phyloP scores from a whole-genome alignment of 2,113 vertebrate genomes.

The Alouatta palliata region DNA sequence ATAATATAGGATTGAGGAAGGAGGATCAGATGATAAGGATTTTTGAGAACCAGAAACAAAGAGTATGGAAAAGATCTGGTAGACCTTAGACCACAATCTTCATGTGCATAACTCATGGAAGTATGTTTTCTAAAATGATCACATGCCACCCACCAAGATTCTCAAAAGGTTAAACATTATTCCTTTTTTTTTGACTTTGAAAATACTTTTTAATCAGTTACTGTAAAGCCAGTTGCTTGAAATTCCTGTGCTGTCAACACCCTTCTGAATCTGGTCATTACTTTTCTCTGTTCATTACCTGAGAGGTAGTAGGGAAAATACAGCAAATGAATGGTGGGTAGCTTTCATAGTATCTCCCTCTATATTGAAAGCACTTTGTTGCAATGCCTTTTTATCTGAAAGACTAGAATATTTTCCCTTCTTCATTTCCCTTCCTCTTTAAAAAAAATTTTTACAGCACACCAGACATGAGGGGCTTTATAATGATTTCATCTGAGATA shows the following conservation, averaged over 20 bases:
- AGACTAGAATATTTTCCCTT: neutral
- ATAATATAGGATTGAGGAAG: neutral
- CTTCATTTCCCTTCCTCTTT: neutral
- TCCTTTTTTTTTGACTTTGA: neutral
- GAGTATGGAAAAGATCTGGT: neutral
- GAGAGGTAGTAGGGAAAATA: neutral
- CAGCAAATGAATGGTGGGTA: neutral
- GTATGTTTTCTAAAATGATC: neutral
- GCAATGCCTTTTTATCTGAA: neutral
- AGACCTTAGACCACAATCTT: neutral
- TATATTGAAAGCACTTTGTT: neutral
- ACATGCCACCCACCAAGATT: neutral
- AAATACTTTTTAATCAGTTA: neutral
- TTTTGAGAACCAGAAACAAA: neutral
- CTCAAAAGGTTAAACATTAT: neutral
- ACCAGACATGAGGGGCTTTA: neutral
- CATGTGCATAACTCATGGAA: neutral
- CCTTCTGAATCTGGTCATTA: neutral
- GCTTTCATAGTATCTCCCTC: neutral
- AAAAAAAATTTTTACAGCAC: neutral
- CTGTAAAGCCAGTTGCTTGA: neutral
- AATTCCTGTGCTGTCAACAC: neutral
- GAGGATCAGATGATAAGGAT: neutral
- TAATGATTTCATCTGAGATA: neutral
- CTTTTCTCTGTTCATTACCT: neutral